phyloP scores from a whole-genome alignment of 1,140 invertebrate genomes.

The Orius laevigatus region DNA sequence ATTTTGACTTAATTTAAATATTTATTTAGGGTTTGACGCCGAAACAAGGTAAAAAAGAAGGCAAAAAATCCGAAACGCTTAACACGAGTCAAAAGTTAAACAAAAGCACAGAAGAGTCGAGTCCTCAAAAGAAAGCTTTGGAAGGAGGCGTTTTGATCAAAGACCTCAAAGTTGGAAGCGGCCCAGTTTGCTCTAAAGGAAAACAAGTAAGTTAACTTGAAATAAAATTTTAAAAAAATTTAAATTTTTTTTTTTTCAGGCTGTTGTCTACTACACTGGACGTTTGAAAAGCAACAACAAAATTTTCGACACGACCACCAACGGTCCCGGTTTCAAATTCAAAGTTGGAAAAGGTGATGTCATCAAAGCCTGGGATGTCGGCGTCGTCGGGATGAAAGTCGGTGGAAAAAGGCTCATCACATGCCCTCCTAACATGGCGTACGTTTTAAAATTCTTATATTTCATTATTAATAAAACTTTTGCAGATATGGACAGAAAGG shows the following conservation, averaged over 20 bases:
- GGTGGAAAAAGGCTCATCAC: slow-evolving; percentile 75
- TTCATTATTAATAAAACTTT: slow-evolving; percentile 20
- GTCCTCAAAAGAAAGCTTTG: slow-evolving; percentile 36
- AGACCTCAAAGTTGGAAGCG: slow-evolving; percentile 59
- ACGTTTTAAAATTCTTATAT: slow-evolving; percentile 28
- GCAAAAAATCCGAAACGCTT: no score
- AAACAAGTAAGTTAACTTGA: slow-evolving; percentile 38
- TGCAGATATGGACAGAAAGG: slow-evolving; percentile 64
- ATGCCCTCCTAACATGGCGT: slow-evolving; percentile 71
- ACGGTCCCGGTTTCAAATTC: slow-evolving; percentile 73
- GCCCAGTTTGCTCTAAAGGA: slow-evolving; percentile 55
- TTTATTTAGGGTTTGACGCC: background rate
- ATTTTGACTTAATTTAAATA: background rate
- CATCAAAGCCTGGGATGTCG: slow-evolving; percentile 83
- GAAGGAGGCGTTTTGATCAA: slow-evolving; percentile 59
- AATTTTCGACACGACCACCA: slow-evolving; percentile 51
- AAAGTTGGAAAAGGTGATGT: slow-evolving; percentile 68
- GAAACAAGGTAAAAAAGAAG: no score
- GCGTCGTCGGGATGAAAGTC: slow-evolving; percentile 76
- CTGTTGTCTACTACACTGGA: slow-evolving; percentile 58
- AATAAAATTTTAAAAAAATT: no score
- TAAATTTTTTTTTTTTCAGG: slow-evolving; percentile 23
- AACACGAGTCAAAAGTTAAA: background rate
- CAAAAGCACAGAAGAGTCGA: background rate
- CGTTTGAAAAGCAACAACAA: slow-evolving; percentile 63